Base-by-base conservation (phyloP, 2,888 invertebrate species). In the Stegana nigrithorax region DNA sequence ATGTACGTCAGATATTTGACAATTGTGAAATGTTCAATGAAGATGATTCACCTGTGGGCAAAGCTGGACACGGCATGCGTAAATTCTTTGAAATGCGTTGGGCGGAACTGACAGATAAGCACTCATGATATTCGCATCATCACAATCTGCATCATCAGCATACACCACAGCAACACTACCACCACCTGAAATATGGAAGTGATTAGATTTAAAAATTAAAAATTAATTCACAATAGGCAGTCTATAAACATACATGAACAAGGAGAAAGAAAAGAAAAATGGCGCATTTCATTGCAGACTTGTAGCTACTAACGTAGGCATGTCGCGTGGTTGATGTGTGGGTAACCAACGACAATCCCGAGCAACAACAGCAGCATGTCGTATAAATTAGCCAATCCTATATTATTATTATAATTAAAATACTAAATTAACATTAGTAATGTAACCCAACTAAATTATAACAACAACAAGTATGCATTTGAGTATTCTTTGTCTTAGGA, bases 21-120 rank as follows among this genome's bases (percentile, higher is more conserved):
- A 98, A 98, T 87, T 98, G 98, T 86, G 96, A 97, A 85, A 94
- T 94, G 60, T 98, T 98, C 87, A 98, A 98, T 86, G 98, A 98
- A 85, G 98, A 98, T 85, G 96, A 98, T 86, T 97, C 97, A 73
- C 96, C 97, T 0, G 97, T 98, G 45, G 98, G 98, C 2, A 93
- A 96, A 81, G 97, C 98, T 12, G 98, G 98, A 0, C 97, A 97
- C 85, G 91, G 91, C 80, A 93, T 98, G 93, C 88, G 96, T 26
- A 92, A 92, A 84, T 97, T 94, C 89, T 98, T 98, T 85, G 95
- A 96, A 84, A 90, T 91, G 62, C 90, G 94, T 60, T 97, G 96
- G 96, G 89, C 90, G 69, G 93, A 94, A 82, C 86, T 91, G 73
- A 85, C 86, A 21, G 86, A 86, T 59, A 86, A 86, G 69, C 85